These are phyloP conservation scores for Melanargia galathea DNA, from an alignment of 2,888 invertebrate species.

Conservation along the genomic window DNA sequence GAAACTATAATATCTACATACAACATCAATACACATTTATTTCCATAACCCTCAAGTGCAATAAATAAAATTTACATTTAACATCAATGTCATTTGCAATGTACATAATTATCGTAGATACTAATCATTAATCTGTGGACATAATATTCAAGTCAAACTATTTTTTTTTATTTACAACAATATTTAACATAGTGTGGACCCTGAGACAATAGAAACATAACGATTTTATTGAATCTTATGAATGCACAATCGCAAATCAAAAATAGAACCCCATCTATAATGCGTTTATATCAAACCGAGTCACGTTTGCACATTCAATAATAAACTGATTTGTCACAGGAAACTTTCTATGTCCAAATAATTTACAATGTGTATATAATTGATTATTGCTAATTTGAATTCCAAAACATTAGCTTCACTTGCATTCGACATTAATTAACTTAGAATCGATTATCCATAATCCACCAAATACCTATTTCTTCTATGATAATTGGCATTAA, in stretches of 20 bases:
- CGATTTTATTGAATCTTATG: constrained; percentile 30
- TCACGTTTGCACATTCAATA: constrained; percentile 41
- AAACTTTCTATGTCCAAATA: constrained; percentile 47
- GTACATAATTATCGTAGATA: no score
- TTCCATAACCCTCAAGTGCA: constrained; percentile 56
- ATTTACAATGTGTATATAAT: constrained; percentile 50
- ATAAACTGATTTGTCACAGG: constrained; percentile 43
- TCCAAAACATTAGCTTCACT: constrained; percentile 60
- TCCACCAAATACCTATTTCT: constrained; percentile 40
- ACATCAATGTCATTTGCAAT: constrained; percentile 53
- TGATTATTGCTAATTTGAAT: constrained; percentile 4
- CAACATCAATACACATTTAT: constrained; percentile 61
- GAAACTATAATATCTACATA: constrained; percentile 52
- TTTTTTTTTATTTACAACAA: constrained; percentile 64
- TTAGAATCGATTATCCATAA: constrained; percentile 46
- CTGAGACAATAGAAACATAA: constrained; percentile 40
- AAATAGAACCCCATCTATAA: neutral
- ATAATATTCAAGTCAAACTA: constrained; percentile 63
- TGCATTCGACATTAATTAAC: constrained; percentile 63
- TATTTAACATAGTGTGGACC: constrained; percentile 50
- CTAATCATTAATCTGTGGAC: no score
- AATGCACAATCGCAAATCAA: constrained; percentile 38
- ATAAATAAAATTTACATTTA: constrained; percentile 62
- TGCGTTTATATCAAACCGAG: constrained; percentile 13
- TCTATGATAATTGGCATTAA: constrained; percentile 32